Conservation (phyloP, 1,140 invertebrate genomes). For the Adelges cooleyi region DNA sequence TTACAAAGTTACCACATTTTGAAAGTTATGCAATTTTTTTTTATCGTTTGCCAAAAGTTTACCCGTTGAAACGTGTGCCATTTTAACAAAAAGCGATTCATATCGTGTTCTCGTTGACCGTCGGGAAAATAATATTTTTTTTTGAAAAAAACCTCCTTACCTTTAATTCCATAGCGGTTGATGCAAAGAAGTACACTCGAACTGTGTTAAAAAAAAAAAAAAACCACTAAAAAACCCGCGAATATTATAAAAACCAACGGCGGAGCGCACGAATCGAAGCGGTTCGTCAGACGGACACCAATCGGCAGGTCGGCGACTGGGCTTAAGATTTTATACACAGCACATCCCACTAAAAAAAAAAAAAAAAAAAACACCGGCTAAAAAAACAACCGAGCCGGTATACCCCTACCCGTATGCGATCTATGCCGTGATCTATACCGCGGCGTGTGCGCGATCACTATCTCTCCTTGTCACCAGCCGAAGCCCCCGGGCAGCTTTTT, state of each 20-base stretch:
- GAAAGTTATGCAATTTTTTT: too few species aligned
- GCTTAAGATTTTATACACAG: conserved; percentile 21
- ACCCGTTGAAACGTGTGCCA: too few species aligned
- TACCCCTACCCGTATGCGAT: not conserved
- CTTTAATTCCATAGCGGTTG: not conserved
- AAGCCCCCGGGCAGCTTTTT: not conserved
- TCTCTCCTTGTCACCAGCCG: conserved; percentile 18
- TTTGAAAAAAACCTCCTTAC: too few species aligned
- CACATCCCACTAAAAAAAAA: conserved; percentile 11
- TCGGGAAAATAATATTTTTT: too few species aligned
- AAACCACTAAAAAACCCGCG: conserved; percentile 1
- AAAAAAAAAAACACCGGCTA: not conserved
- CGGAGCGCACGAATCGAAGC: conserved; percentile 17
- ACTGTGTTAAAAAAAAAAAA: not conserved
- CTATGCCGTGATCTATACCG: too few species aligned
- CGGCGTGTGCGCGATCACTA: conserved; percentile 6
- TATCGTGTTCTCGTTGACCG: too few species aligned
- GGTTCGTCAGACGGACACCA: conserved; percentile 26
- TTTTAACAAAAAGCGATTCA: too few species aligned
- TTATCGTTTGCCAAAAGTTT: too few species aligned
- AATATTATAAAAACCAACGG: not conserved
- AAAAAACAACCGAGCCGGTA: too few species aligned
- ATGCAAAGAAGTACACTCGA: not conserved
- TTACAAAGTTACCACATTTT: too few species aligned
- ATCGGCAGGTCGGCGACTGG: conserved; percentile 1